phyloP scores from a whole-genome alignment of 1,140 invertebrate species.

The Micrasema minimum region DNA sequence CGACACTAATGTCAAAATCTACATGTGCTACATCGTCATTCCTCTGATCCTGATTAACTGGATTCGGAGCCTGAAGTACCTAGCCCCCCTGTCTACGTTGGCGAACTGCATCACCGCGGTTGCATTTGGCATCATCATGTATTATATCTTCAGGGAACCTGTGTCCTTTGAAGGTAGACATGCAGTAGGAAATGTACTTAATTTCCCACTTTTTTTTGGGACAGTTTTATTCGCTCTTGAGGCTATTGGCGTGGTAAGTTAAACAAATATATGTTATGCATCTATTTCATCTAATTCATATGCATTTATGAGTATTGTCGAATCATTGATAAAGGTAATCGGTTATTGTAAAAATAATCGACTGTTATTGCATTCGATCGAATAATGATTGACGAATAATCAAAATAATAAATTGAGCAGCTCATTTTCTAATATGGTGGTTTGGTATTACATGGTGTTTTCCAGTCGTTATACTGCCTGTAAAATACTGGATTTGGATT shows the following conservation, averaged over 20 bases:
- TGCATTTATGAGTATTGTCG: too few species aligned
- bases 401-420: too few species aligned
- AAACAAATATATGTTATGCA: slow-evolving; percentile 31
- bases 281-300: neutral
- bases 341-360: too few species aligned
- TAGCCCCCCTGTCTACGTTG: slow-evolving; percentile 79
- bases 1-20: slow-evolving; percentile 61
- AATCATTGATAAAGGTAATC: too few species aligned
- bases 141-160: slow-evolving; percentile 74
- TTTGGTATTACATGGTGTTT: too few species aligned
- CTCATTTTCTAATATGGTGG: too few species aligned
- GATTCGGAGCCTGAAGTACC: slow-evolving; percentile 77
- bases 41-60: slow-evolving; percentile 77
- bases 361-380: too few species aligned
- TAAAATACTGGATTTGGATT: too few species aligned
- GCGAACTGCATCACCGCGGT: slow-evolving; percentile 75
- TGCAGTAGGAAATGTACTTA: slow-evolving; percentile 60
- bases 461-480: too few species aligned
- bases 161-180: slow-evolving; percentile 62
- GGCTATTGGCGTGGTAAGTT: slow-evolving; percentile 74
- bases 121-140: slow-evolving; percentile 75
- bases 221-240: slow-evolving; percentile 75
- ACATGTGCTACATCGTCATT: slow-evolving; percentile 71
- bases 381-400: too few species aligned
- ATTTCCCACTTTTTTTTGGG: slow-evolving; percentile 73